Evolutionary conservation across 2,888 invertebrate species (phyloP).

Genomic region (Synanthedon vespiformis): DNA sequence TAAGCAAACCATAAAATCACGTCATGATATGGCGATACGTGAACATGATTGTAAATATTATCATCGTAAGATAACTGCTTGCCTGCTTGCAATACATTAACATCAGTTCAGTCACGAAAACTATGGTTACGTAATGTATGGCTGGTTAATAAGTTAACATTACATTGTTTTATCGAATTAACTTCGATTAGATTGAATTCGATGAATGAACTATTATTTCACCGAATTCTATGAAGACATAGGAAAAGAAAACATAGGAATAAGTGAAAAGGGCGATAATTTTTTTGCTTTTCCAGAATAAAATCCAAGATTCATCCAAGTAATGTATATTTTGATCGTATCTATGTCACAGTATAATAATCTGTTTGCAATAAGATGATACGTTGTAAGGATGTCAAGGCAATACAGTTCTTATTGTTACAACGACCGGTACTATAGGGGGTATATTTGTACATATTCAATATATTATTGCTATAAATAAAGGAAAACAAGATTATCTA

Average conservation of each 20-base stretch:
- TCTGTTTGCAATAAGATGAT: slow-evolving; percentile 16
- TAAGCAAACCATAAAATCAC: slow-evolving; percentile 15
- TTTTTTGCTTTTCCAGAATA: not conserved
- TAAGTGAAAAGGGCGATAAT: too few relatives aligned
- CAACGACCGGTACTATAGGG: not conserved
- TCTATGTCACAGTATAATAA: not conserved
- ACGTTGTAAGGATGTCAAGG: slow-evolving; percentile 42
- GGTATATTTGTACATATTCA: too few relatives aligned
- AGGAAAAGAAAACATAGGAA: too few relatives aligned
- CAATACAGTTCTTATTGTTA: slow-evolving; percentile 28
- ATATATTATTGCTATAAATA: too few relatives aligned
- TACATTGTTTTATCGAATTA: too few relatives aligned
- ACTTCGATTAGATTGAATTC: too few relatives aligned
- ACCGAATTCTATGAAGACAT: too few relatives aligned
- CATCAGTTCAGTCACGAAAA: not conserved
- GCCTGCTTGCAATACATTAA: not conserved
- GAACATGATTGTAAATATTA: not conserved
- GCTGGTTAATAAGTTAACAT: too few relatives aligned
- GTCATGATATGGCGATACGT: slow-evolving; percentile 11
- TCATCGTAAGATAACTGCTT: not conserved
- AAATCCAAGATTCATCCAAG: not conserved
- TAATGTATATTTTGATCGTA: not conserved
- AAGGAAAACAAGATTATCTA: too few relatives aligned
- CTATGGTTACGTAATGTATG: not conserved
- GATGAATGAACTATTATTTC: too few relatives aligned